Evolutionary conservation across 2,888 invertebrate genomes (phyloP), one percentile per base, ranked within the genome.

Genomic region (Pseudolycoriella hygida): DNA sequence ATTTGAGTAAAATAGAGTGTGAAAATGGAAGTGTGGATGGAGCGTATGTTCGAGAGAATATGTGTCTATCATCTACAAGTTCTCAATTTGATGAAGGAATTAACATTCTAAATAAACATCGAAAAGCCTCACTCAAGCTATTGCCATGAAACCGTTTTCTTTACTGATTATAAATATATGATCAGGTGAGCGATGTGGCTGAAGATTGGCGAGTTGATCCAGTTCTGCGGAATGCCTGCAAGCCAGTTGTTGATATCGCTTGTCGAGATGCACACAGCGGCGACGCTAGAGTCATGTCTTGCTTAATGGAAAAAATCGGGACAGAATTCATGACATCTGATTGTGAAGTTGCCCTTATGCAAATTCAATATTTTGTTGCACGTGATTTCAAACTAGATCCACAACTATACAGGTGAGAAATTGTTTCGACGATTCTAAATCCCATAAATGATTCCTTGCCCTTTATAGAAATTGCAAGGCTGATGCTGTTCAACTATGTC

Each of bases 161-260:
- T n/a, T n/a, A n/a, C n/a, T n/a, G 25, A 8, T 25, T 25, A 4
- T 8, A 25, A 25, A 6, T 25, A 25, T 25, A 4, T 25, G 4
- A 6, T 4, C 8, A 25, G 25, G 25, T 25, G 25, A 79, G 88
- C 4, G 93, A 97, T 64, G 83, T 80, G n/a, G 94, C 86, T 1
- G 88, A 89, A 65, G 90, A 96, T 66, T 93, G 93, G 86, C 75
- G 87, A 53, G 87, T 96, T 0, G 97, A 98, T 67, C 89, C 89
- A 1, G 79, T 90, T 37, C 66, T 96, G 43, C 74, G 82, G 43
- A 80, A 83, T 59, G 84, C 88, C 1, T 96, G 96, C 59, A 77
- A 80, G 54, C 75, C 81, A 2, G 87, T 93, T 6, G 90, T 90
- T 0, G 79, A 83, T 58, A 67, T 72, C 30, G 77, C 78, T 2